These are phyloP conservation scores for Patella pellucida DNA, from an alignment of 2,888 invertebrate genomes.

Conservation along the genomic window DNA sequence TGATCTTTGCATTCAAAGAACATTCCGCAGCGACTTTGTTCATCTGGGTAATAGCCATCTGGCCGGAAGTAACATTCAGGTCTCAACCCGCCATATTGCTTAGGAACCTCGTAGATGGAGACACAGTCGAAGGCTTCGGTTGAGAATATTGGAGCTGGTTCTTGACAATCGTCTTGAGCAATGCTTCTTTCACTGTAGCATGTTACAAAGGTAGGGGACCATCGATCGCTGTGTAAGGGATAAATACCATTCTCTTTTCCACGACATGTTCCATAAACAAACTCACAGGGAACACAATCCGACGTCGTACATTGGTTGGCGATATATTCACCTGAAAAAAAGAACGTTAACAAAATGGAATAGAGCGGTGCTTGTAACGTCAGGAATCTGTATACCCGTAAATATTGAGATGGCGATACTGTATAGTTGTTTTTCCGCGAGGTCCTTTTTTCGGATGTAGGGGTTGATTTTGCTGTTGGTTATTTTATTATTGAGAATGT, in stretches of 20 bases:
- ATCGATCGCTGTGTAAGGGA: conserved; percentile 35
- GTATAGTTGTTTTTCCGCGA: too few relatives aligned
- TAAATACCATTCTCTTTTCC: conserved; percentile 44
- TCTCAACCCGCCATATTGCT: conserved; percentile 39
- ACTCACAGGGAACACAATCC: conserved; percentile 39
- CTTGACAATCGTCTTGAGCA: conserved; percentile 45
- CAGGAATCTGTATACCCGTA: too few relatives aligned
- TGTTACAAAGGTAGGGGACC: conserved; percentile 44
- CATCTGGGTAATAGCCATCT: conserved; percentile 46
- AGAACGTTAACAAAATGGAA: neutral
- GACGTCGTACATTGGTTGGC: conserved; percentile 33
- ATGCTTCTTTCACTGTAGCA: conserved; percentile 46
- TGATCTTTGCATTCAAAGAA: conserved; percentile 41
- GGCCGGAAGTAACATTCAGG: conserved; percentile 40
- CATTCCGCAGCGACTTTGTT: conserved; percentile 43
- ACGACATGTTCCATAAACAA: conserved; percentile 38
- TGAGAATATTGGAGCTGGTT: conserved; percentile 44
- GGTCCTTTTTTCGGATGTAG: too few relatives aligned
- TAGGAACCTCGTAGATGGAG: conserved; percentile 42
- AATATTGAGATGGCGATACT: too few relatives aligned
- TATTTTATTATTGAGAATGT: too few relatives aligned
- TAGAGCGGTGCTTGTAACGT: too few relatives aligned
- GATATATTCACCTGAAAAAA: conserved; percentile 41
- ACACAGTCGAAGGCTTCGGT: conserved; percentile 42
- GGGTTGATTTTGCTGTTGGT: too few relatives aligned